A percentile compares a stretch with the other conserved stretches of the same genome.
Evolutionary conservation across 1,140 invertebrate genomes (phyloP).

Genomic region (Drosophila sturtevanti): DNA sequence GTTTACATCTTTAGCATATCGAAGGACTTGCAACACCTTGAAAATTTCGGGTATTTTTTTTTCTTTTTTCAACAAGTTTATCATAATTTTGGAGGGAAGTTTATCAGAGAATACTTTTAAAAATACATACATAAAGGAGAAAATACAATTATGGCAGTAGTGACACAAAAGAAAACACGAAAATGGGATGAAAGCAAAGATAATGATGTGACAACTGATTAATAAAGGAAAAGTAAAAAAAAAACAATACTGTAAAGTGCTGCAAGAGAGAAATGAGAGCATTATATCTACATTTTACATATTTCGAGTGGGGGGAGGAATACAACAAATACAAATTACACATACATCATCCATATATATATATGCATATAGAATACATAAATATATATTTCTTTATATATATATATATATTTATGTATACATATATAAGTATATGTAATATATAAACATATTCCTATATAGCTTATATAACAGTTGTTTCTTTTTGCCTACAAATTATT

Average conservation of each 20-base stretch:
- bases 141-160: conserved; percentile 74
- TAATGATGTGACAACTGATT: neutral
- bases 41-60: too few relatives aligned
- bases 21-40: conserved; percentile 31
- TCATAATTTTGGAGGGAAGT: conserved; percentile 34
- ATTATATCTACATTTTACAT: conserved; percentile 12
- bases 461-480: conserved; percentile 50
- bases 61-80: too few relatives aligned
- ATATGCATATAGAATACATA: neutral
- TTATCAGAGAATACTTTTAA: conserved; percentile 57
- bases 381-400: too few relatives aligned
- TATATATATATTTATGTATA: conserved; percentile 16
- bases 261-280: conserved; percentile 38
- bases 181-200: neutral
- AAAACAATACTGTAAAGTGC: conserved; percentile 65
- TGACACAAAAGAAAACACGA: conserved; percentile 41
- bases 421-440: conserved; percentile 14
- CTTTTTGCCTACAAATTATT: conserved; percentile 13
- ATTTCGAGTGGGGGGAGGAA: conserved; percentile 29
- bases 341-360: conserved; percentile 5
- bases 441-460: neutral
- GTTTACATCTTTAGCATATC: neutral
- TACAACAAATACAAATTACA: conserved; percentile 41
- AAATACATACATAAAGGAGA: conserved; percentile 7
- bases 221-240: conserved; percentile 12